Percentiles rank a stretch among this genome's conserved stretches.
Conservation (phyloP, 92 coral and sea anemone genomes). For the Montipora capitata region DNA sequence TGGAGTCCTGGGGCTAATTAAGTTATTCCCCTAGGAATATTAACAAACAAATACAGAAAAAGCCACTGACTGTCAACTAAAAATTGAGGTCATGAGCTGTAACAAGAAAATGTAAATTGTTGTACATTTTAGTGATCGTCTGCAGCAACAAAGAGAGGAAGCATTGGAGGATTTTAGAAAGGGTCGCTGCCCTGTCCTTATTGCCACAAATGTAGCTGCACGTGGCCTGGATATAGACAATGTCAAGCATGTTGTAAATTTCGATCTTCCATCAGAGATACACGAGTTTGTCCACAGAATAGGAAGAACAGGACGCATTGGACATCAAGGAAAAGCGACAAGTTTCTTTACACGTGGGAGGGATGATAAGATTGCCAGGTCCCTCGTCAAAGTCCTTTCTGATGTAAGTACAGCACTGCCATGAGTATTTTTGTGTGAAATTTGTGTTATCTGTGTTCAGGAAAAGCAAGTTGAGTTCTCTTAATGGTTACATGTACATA, state of each 20-base stretch:
- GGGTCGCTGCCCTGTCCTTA: slow-evolving; percentile 89
- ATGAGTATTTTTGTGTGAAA: neutral
- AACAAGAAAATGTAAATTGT: no score
- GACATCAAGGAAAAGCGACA: slow-evolving; percentile 91
- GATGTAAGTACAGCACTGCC: slow-evolving; percentile 78
- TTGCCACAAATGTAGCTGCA: slow-evolving; percentile 98
- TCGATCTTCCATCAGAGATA: slow-evolving; percentile 87
- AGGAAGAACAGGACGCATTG: slow-evolving; percentile 97
- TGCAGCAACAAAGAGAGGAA: slow-evolving; percentile 90
- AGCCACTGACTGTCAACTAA: no score
- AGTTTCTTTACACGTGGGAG: slow-evolving; percentile 87
- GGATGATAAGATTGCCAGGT: slow-evolving; percentile 93
- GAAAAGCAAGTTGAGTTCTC: no score
- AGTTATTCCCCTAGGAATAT: neutral
- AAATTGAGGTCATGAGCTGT: no score
- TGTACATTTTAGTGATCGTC: slow-evolving; percentile 80
- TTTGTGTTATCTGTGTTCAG: no score
- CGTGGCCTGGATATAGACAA: slow-evolving; percentile 93
- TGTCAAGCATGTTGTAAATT: slow-evolving; percentile 96
- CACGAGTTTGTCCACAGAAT: slow-evolving; percentile 95
- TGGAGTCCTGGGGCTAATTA: neutral
- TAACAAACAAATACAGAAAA: neutral
- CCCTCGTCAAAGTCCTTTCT: slow-evolving; percentile 92
- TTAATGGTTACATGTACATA: no score
- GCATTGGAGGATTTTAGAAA: slow-evolving; percentile 90